Evolutionary conservation across 30 jellyfish, hydroid and myxozoan species (phyloP).

Genomic region (Hydractinia symbiolongicarpus): DNA sequence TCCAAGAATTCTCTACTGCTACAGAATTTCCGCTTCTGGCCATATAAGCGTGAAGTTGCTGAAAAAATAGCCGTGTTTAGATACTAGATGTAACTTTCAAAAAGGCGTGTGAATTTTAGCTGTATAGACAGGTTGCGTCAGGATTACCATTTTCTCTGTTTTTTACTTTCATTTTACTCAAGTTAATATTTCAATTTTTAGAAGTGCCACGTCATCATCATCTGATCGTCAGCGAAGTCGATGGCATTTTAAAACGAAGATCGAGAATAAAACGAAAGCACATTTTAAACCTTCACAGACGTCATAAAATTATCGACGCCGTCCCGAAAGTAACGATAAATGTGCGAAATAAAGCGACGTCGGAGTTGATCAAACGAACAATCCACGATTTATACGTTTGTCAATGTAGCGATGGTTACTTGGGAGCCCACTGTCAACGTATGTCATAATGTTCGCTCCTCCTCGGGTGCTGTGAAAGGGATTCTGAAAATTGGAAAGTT

Average conservation of each 20-base stretch:
- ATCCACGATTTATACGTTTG: constrained; percentile 76
- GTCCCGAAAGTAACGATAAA: constrained; percentile 7
- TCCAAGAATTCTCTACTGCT: too few species aligned
- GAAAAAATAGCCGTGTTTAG: too few species aligned
- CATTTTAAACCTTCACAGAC: not conserved
- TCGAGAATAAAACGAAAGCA: not conserved
- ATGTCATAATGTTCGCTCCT: constrained; percentile 29
- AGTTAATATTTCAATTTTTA: not conserved
- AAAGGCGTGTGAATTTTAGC: too few species aligned
- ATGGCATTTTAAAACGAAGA: too few species aligned
- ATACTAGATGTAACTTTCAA: too few species aligned
- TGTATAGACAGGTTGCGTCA: too few species aligned
- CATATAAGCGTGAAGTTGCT: too few species aligned
- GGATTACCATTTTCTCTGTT: not conserved
- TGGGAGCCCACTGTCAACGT: constrained; percentile 95
- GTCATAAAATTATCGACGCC: not conserved
- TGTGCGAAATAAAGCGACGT: constrained; percentile 7
- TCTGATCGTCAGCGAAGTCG: not conserved
- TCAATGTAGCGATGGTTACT: constrained; percentile 62
- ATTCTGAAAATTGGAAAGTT: not conserved
- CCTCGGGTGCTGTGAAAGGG: constrained; percentile 7
- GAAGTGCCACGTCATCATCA: not conserved
- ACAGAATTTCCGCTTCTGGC: too few species aligned
- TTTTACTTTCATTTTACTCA: not conserved
- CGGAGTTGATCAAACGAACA: constrained; percentile 47